phyloP scores from a whole-genome alignment of 2,797 vertebrate genomes.

The Hapalemur alaotrensis region DNA sequence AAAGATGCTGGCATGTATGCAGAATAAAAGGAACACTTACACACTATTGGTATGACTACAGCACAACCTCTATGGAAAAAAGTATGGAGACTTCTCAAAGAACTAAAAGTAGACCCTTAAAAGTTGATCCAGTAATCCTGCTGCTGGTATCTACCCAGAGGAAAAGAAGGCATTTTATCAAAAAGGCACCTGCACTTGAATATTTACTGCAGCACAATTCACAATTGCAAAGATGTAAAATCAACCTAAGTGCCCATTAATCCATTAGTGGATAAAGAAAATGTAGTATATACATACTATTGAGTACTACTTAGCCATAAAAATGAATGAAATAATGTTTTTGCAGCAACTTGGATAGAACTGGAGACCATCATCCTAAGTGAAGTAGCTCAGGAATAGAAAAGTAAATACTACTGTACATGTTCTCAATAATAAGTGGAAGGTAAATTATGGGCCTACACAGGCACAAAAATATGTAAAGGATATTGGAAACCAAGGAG shows the following conservation, averaged over 20 bases:
- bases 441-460: background rate
- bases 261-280: background rate
- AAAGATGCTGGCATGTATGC: background rate
- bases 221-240: background rate
- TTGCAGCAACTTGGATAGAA: background rate
- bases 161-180: background rate
- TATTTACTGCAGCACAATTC: background rate
- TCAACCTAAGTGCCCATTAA: background rate
- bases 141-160: background rate
- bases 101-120: background rate
- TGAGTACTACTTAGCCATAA: background rate
- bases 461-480: background rate
- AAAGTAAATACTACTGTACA: background rate
- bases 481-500: background rate
- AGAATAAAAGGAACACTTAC: too few species aligned
- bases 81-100: background rate
- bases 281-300: background rate
- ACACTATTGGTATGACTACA: background rate
- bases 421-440: background rate
- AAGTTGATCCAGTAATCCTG: background rate
- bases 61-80: background rate
- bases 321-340: background rate
- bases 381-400: background rate
- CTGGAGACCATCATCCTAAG: background rate
- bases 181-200: background rate